Conservation (phyloP, 2,888 invertebrate genomes). For the Caenorhabditis sulstoni region DNA sequence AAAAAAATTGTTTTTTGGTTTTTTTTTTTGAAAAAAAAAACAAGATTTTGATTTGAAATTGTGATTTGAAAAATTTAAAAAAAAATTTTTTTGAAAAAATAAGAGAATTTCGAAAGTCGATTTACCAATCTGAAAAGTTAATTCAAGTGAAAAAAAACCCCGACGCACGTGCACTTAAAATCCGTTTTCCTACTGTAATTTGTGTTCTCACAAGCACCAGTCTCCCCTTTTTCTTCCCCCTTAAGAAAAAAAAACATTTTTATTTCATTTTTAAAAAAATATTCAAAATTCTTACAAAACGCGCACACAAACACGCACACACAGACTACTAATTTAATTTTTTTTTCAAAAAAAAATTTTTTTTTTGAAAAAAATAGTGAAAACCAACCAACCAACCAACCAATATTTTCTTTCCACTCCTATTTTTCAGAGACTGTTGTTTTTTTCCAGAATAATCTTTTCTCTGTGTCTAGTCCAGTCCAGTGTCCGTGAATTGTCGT, state of each 20-base stretch:
- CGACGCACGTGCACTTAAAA: too few relatives aligned
- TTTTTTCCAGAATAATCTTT: too few relatives aligned
- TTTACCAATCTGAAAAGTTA: too few relatives aligned
- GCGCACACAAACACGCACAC: constrained; percentile 14
- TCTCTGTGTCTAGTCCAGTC: too few relatives aligned
- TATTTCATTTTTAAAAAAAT: not conserved
- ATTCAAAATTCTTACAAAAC: not conserved
- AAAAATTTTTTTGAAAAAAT: constrained; percentile 1
- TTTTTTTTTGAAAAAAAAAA: not conserved
- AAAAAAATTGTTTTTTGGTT: constrained; percentile 9
- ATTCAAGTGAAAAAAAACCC: too few relatives aligned
- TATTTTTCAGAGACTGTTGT: constrained; percentile 1
- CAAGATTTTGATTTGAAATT: not conserved
- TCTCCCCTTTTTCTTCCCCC: too few relatives aligned
- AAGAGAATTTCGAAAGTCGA: too few relatives aligned
- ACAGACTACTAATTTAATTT: constrained; percentile 16
- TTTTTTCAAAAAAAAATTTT: too few relatives aligned
- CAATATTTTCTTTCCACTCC: not conserved
- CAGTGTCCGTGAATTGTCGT: constrained; percentile 11
- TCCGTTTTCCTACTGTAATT: not conserved
- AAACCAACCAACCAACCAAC: constrained; percentile 20
- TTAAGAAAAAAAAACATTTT: too few relatives aligned
- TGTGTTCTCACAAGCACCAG: not conserved
- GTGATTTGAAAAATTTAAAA: too few relatives aligned
- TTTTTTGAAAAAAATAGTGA: not conserved